Base-by-base conservation (phyloP, 2,113 vertebrate genomes). In the Petroica traversi region DNA sequence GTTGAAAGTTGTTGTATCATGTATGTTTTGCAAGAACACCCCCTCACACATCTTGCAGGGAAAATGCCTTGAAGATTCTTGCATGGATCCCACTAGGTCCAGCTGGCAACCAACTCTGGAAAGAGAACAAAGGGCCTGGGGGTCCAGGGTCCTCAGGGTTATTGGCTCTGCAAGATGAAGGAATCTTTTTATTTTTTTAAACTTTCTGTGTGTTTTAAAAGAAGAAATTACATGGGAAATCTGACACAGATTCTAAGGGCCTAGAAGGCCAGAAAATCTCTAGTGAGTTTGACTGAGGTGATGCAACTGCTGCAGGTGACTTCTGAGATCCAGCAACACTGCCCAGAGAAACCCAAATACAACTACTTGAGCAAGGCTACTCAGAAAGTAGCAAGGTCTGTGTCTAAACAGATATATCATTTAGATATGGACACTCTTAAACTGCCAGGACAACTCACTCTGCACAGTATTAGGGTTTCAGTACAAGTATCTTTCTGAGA, bases 271-370 rank as follows among this genome's bases (percentile, higher is more conserved):
- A 85, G 40, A 59, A 79, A 72, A 82, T 3, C n/a, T 6, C 11
- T 2, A 6, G 6, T 17, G 31, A 78, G 20, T 40, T 28, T 24
- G 43, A 51, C 0, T 31, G 58, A n/a, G 71, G 13, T 1, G 2
- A 62, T 36, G 22, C 16, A 79, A 17, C 33, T 36, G 48, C 83
- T 77, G 72, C 48, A 67, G 48, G 33, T 33, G 11, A 55, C 20
- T 69, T 13, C 59, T 88, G 72, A 43, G 49, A 76, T 49, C 45
- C 36, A 86, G n/a, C 34, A 72, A 17, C 38, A 40, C 11, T 3
- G 38, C n/a, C 3, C 28, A 22, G 15, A 55, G 25, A 91, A 77
- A 2, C 8, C 20, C 7, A 1, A 46, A 48, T 6, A 24, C 38
- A 67, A 4, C 23, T 6, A 1, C 24, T 8, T 46, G 58, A 59